Evolutionary conservation across 2,888 invertebrate species (phyloP).

Genomic region (Drosophila tripunctata): DNA sequence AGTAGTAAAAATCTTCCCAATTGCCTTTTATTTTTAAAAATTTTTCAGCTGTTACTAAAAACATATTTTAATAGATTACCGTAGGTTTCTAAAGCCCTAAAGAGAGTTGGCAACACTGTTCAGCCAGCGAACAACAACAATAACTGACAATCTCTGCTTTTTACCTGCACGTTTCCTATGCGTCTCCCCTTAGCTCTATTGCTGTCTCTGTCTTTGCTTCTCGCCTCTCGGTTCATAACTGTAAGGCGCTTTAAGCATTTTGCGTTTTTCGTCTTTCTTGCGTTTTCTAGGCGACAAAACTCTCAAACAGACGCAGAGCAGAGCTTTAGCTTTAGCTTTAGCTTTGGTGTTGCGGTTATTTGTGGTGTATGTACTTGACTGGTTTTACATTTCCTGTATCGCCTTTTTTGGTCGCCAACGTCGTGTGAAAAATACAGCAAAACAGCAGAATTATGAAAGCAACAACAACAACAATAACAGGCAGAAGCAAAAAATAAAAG

Average conservation of each 20-base stretch:
- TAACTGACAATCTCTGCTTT: no score
- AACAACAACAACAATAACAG: constrained; percentile 20
- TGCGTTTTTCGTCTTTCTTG: constrained; percentile 14
- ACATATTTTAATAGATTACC: no score
- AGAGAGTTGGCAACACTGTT: no score
- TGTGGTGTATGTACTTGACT: constrained; percentile 66
- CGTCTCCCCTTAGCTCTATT: no score
- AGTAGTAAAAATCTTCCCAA: no score
- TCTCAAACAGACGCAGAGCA: no score
- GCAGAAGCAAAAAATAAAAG: constrained; percentile 29
- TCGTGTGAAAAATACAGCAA: constrained; percentile 55
- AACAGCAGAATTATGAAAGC: constrained; percentile 63
- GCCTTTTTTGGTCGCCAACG: constrained; percentile 60
- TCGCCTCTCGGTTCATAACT: constrained; percentile 31
- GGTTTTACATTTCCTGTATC: constrained; percentile 77
- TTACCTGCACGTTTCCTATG: constrained; percentile 23
- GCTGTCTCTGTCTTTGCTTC: background rate
- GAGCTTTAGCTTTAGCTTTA: no score
- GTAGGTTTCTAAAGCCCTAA: no score
- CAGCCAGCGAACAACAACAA: no score
- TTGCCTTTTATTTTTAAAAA: no score
- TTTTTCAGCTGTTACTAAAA: no score
- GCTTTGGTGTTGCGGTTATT: constrained; percentile 56
- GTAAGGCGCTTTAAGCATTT: constrained; percentile 43
- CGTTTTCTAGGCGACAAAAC: constrained; percentile 32